Evolutionary conservation across 1,140 invertebrate genomes (phyloP).

Genomic region (Colletes latitarsis): DNA sequence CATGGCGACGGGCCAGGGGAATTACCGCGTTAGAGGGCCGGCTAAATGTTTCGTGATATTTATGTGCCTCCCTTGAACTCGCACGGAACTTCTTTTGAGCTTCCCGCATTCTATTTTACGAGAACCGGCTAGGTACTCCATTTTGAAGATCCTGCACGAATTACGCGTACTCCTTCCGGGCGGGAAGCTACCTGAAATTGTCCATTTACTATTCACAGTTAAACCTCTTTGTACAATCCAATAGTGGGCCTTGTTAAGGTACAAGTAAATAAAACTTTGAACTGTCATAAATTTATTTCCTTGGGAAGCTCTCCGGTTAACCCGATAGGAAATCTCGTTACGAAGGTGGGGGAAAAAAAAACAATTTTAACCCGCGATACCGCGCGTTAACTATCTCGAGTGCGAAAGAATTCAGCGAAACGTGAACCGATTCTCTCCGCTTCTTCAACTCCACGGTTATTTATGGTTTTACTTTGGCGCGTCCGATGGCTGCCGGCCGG

Average conservation of each 20-base stretch:
- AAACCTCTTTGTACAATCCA: too few relatives aligned
- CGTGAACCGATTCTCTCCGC: background rate
- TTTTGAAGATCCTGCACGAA: background rate
- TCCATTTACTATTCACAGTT: background rate
- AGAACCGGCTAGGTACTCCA: background rate
- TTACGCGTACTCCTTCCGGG: too few relatives aligned
- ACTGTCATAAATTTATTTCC: too few relatives aligned
- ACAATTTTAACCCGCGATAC: too few relatives aligned
- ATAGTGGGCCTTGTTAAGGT: too few relatives aligned
- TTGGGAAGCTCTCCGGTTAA: too few relatives aligned
- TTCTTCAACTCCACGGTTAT: conserved; percentile 58
- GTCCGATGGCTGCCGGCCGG: conserved; percentile 56
- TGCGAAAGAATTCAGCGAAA: conserved; percentile 7
- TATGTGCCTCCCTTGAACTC: background rate
- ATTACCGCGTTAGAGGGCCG: background rate
- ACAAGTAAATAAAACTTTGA: too few relatives aligned
- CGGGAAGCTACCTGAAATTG: too few relatives aligned
- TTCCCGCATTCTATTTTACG: background rate
- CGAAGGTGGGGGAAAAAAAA: background rate
- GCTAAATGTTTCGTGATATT: conserved; percentile 3
- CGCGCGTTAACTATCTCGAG: background rate
- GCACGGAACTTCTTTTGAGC: background rate
- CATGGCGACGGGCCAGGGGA: background rate
- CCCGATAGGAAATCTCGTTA: background rate
- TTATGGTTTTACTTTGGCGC: conserved; percentile 69